Evolutionary conservation across 1,140 invertebrate genomes (phyloP).

Genomic region (Tetramorium parvispinum): DNA sequence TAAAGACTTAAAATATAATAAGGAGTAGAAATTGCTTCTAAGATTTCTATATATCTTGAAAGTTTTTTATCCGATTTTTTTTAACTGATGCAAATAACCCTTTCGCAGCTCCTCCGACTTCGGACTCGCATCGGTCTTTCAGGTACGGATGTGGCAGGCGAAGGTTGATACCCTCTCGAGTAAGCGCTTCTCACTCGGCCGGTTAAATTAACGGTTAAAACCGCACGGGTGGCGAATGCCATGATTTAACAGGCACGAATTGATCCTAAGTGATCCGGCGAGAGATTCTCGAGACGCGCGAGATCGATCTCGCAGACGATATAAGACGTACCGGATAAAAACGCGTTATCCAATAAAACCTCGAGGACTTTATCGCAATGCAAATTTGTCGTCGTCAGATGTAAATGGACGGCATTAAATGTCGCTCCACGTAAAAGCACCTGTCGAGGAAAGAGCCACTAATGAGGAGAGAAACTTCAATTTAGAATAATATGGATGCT

Average conservation of each 20-base stretch:
- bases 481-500: too few species aligned
- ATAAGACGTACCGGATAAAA: neutral
- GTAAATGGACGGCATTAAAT: neutral
- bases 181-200: neutral
- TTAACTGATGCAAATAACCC: too few species aligned
- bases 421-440: neutral
- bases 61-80: too few species aligned
- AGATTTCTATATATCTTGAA: too few species aligned
- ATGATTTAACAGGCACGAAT: slow-evolving; percentile 31
- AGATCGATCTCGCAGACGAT: neutral
- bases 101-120: too few species aligned
- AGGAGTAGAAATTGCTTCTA: too few species aligned
- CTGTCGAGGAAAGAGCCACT: neutral
- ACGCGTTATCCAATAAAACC: too few species aligned
- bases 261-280: neutral
- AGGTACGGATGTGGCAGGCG: neutral
- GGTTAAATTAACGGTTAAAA: slow-evolving; percentile 42
- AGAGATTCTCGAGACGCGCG: neutral
- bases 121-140: neutral
- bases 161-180: slow-evolving; percentile 28
- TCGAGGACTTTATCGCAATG: neutral
- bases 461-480: neutral
- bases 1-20: too few species aligned
- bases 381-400: neutral
- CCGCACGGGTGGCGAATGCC: neutral